Evolutionary conservation across 2,888 invertebrate genomes (phyloP).

Genomic region (Pyrocoelia pectoralis): DNA sequence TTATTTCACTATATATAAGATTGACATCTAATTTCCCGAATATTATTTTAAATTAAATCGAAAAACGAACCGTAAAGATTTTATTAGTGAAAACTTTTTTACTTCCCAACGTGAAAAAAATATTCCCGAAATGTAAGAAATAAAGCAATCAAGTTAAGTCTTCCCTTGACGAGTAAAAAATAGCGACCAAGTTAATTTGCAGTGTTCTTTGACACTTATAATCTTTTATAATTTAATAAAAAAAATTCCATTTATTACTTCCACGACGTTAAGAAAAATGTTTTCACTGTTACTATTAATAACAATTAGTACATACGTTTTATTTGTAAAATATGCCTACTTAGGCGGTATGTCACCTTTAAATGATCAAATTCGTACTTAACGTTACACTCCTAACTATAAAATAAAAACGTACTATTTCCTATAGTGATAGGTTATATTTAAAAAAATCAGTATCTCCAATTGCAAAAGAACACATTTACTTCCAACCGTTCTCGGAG

Average conservation of each 20-base stretch:
- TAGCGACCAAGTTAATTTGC: background rate
- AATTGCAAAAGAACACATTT: conserved; percentile 34
- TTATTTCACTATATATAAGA: too few relatives aligned
- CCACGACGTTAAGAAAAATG: background rate
- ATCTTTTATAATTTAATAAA: background rate
- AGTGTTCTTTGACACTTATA: background rate
- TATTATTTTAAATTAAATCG: too few relatives aligned
- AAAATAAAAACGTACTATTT: too few relatives aligned
- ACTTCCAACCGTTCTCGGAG: conserved; percentile 32
- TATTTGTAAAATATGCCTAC: too few relatives aligned
- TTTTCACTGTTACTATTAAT: background rate
- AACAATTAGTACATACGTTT: background rate
- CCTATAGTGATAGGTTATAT: too few relatives aligned
- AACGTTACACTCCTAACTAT: too few relatives aligned
- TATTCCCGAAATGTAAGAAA: background rate
- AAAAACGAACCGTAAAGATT: too few relatives aligned
- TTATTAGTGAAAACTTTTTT: too few relatives aligned
- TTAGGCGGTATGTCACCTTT: too few relatives aligned
- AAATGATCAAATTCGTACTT: too few relatives aligned
- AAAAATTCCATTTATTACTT: background rate
- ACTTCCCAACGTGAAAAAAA: background rate
- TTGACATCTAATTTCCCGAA: too few relatives aligned
- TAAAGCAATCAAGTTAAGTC: background rate
- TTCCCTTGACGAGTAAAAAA: conserved; percentile 1
- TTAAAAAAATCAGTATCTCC: conserved; percentile 17